Evolutionary conservation across 2,888 invertebrate genomes (phyloP).

Genomic region (Eledona agricola): DNA sequence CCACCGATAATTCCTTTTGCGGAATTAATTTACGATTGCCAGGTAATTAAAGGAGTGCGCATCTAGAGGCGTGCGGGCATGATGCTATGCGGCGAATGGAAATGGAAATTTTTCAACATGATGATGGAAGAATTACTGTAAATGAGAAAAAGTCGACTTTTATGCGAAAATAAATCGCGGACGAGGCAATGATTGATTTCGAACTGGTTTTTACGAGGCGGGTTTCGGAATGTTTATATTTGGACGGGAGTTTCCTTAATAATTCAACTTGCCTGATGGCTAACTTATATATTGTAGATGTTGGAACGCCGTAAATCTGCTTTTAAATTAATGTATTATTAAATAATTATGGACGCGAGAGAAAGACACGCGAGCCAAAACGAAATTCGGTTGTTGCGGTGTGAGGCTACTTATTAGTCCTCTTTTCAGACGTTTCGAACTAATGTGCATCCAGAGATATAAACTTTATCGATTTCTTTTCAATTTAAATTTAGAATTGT

Average conservation of each 20-base stretch:
- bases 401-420: constrained; percentile 8
- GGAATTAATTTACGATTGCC: constrained; percentile 24
- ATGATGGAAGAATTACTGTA: too few relatives aligned
- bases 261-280: constrained; percentile 3
- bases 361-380: constrained; percentile 22
- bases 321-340: constrained; percentile 19
- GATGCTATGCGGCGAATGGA: constrained; percentile 20
- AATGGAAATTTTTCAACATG: constrained; percentile 15
- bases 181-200: too few relatives aligned
- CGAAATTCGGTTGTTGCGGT: constrained; percentile 17
- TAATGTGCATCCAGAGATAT: too few relatives aligned
- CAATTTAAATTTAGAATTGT: too few relatives aligned
- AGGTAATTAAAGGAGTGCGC: constrained; percentile 19
- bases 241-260: too few relatives aligned
- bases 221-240: too few relatives aligned
- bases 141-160: too few relatives aligned
- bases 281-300: constrained; percentile 5
- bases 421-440: constrained; percentile 24
- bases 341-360: constrained; percentile 18
- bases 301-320: constrained; percentile 9
- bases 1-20: constrained; percentile 17
- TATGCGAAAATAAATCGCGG: too few relatives aligned
- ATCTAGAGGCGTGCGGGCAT: constrained; percentile 21
- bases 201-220: too few relatives aligned
- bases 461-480: too few relatives aligned